These are phyloP conservation scores for Lates calcarifer DNA, from an alignment of 2,113 vertebrate genomes.

Conservation along the genomic window DNA sequence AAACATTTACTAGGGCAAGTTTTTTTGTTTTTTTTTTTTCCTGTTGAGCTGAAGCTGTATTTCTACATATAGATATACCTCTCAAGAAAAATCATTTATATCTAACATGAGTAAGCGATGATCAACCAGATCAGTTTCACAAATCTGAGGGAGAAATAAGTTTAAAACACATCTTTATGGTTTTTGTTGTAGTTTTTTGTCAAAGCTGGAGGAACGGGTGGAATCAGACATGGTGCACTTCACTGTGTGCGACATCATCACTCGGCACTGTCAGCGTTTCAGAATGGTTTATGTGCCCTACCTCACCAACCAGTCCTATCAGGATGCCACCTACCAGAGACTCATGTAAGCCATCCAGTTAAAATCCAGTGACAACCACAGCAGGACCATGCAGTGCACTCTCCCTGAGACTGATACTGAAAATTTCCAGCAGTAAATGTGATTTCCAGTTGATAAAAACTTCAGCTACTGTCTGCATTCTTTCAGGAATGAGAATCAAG, in stretches of 20 bases:
- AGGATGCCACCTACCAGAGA: slow-evolving; percentile 93
- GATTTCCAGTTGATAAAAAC: background rate
- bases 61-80: background rate
- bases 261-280: slow-evolving; percentile 89
- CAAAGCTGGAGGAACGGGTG: slow-evolving; percentile 93
- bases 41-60: background rate
- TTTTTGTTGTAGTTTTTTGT: slow-evolving; percentile 88
- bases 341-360: slow-evolving; percentile 87
- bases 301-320: slow-evolving; percentile 98
- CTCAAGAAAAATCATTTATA: background rate
- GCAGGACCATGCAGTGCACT: background rate
- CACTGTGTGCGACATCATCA: slow-evolving; percentile 92
- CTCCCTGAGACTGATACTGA: background rate
- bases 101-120: background rate
- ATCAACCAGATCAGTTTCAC: background rate
- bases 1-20: background rate
- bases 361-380: background rate
- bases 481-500: slow-evolving; percentile 88
- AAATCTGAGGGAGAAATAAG: background rate
- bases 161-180: background rate
- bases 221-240: slow-evolving; percentile 91
- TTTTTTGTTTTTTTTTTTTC: too few relatives aligned
- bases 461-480: background rate
- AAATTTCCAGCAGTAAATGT: background rate
- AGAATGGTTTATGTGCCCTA: slow-evolving; percentile 94